Evolutionary conservation across 2,888 invertebrate genomes (phyloP).

Genomic region (Coelopa pilipes): DNA sequence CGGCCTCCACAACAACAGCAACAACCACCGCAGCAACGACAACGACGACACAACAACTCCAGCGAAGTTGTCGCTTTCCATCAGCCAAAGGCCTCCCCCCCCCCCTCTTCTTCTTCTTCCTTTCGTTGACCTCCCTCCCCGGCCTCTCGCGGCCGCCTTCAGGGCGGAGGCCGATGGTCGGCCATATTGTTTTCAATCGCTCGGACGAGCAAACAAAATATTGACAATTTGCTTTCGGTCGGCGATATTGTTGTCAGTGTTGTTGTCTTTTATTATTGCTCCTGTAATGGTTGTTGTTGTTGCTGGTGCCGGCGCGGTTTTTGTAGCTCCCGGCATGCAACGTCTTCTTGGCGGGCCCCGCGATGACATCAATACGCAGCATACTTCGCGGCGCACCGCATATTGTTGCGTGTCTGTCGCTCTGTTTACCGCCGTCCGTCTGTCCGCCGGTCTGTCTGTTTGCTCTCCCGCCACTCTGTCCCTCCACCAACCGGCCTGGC

Average conservation of each 20-base stretch:
- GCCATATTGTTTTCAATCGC: not conserved
- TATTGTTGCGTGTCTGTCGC: slow-evolving; percentile 21
- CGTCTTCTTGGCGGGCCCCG: not conserved
- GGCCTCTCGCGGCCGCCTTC: not conserved
- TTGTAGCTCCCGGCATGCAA: not conserved
- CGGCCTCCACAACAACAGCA: not conserved
- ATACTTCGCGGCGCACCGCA: slow-evolving; percentile 16
- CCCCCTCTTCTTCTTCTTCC: no score
- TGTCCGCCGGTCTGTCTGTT: slow-evolving; percentile 4
- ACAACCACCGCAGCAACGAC: not conserved
- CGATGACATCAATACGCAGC: slow-evolving; percentile 26
- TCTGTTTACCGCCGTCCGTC: slow-evolving; percentile 30
- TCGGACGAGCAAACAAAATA: slow-evolving; percentile 7
- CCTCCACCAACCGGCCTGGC: no score
- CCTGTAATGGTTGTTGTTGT: not conserved
- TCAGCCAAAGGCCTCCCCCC: no score
- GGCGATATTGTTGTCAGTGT: not conserved
- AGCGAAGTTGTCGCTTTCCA: no score
- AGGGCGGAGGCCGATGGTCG: not conserved
- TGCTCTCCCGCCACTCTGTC: not conserved
- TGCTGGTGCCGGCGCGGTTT: not conserved
- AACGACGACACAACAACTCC: not conserved
- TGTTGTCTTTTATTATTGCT: not conserved
- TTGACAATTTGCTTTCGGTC: slow-evolving; percentile 8
- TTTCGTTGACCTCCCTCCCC: no score